phyloP scores from a whole-genome alignment of 37 sponge, comb jelly and placozoan genomes.

The Petrosia ficiformis region DNA sequence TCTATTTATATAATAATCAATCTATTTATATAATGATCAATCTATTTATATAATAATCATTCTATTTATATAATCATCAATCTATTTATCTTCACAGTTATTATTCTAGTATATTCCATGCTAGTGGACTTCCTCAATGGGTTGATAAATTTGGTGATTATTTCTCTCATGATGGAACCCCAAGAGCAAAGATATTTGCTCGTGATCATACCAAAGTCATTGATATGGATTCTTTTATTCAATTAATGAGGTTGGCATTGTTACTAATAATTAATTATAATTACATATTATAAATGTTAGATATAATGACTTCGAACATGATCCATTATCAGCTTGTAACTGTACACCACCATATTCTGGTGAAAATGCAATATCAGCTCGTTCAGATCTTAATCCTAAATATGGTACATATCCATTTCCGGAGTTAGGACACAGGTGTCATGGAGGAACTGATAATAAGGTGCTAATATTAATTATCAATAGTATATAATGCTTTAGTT shows the following conservation, averaged over 20 bases:
- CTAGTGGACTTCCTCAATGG: constrained; percentile 65
- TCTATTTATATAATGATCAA: too few species aligned
- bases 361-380: constrained; percentile 91
- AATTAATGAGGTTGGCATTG: constrained; percentile 81
- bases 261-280: not conserved
- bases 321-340: constrained; percentile 82
- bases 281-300: constrained; percentile 12
- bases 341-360: constrained; percentile 93
- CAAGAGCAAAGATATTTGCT: constrained; percentile 87
- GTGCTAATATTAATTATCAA: constrained; percentile 13
- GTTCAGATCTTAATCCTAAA: constrained; percentile 92
- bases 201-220: constrained; percentile 72
- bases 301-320: constrained; percentile 95
- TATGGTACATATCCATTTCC: constrained; percentile 88
- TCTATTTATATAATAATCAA: not conserved
- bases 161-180: constrained; percentile 77
- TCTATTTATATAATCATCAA: not conserved
- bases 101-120: constrained; percentile 67
- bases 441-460: constrained; percentile 95
- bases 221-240: constrained; percentile 67
- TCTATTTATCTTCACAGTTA: constrained; percentile 16
- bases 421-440: constrained; percentile 79
- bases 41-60: too few species aligned
- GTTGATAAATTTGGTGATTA: constrained; percentile 82
- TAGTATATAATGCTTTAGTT: constrained; percentile 1